Evolutionary conservation across 2,888 invertebrate genomes (phyloP).

Genomic region (Lycocerus yunnanus): DNA sequence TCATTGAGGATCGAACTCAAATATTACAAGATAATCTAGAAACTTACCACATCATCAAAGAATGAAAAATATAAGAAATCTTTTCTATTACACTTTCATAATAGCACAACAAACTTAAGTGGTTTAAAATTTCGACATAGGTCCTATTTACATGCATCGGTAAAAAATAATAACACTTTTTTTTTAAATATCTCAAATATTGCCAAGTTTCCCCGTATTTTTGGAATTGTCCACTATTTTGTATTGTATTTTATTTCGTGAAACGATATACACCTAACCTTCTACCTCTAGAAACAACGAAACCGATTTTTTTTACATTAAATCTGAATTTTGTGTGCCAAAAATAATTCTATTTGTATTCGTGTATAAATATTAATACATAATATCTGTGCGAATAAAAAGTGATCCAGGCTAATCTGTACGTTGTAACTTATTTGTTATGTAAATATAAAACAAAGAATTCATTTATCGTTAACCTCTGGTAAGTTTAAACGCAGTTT

Average conservation of each 20-base stretch:
- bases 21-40: not conserved
- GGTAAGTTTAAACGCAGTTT: not conserved
- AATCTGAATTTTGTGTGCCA: not conserved
- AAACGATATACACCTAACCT: not conserved
- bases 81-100: not conserved
- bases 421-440: not conserved
- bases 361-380: not conserved
- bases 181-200: not conserved
- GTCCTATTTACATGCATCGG: not conserved
- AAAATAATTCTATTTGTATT: not conserved
- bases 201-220: not conserved
- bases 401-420: not conserved
- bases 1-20: not conserved
- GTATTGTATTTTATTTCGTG: not conserved
- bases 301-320: not conserved
- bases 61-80: not conserved
- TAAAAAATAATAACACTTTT: not conserved
- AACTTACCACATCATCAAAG: not conserved
- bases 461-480: not conserved
- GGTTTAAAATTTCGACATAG: not conserved
- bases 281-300: not conserved
- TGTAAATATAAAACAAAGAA: not conserved
- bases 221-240: not conserved
- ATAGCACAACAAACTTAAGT: not conserved
- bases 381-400: not conserved